A percentile compares a stretch with the other conserved stretches of the same genome.
Conservation (phyloP, 2,113 vertebrate species). For the Panthera leo region DNA sequence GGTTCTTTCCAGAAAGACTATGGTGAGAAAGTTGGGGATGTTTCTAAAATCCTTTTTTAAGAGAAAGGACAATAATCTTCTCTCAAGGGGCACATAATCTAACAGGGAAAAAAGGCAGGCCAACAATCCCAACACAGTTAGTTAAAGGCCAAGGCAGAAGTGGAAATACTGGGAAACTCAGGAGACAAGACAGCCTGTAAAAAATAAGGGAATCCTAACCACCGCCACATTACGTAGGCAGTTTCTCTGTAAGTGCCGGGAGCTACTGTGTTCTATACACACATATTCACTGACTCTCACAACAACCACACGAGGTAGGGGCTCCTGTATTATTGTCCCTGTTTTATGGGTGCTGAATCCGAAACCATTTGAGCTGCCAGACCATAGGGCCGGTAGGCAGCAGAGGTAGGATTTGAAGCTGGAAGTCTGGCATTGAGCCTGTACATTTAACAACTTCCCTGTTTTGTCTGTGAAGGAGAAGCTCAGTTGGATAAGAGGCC, state of each 20-base stretch:
- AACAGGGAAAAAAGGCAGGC: background rate
- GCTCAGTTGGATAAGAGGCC: background rate
- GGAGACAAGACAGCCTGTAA: background rate
- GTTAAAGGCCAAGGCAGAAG: background rate
- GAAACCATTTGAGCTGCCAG: background rate
- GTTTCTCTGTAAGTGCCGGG: background rate
- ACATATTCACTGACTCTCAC: background rate
- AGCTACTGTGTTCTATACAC: background rate
- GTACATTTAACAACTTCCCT: background rate
- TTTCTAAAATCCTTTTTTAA: background rate
- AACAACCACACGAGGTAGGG: background rate
- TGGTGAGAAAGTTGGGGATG: background rate
- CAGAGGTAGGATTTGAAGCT: background rate
- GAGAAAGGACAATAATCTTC: background rate
- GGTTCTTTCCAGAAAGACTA: background rate
- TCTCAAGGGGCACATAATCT: background rate
- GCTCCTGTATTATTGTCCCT: background rate
- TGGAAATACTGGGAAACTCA: accelerated
- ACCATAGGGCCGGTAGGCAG: background rate
- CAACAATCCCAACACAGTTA: background rate
- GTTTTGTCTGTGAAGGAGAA: background rate
- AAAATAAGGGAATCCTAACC: background rate
- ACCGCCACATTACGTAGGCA: background rate
- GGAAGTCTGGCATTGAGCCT: background rate
- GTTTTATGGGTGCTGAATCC: no score